Percentiles rank a stretch among this genome's conserved stretches.
phyloP scores from a whole-genome alignment of 2,113 vertebrate species.

The Rafetus swinhoei region DNA sequence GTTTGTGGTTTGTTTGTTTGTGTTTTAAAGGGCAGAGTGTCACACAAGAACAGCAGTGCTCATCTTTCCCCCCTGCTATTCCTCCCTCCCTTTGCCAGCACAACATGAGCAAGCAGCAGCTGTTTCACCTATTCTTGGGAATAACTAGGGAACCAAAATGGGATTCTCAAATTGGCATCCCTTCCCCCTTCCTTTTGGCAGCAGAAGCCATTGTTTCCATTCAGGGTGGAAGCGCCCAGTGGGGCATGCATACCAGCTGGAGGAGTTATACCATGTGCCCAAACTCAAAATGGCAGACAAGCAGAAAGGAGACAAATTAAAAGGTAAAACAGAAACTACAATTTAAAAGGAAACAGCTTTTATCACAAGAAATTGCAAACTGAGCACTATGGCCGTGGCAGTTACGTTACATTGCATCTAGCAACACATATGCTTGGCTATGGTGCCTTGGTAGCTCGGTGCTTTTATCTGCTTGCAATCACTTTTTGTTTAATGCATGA shows the following conservation, averaged over 20 bases:
- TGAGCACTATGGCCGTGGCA: not conserved
- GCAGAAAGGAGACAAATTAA: slow-evolving; percentile 40
- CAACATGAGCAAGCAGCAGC: slow-evolving; percentile 23
- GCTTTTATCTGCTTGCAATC: slow-evolving; percentile 65
- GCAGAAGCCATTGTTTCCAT: not conserved
- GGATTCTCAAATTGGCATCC: slow-evolving; percentile 7
- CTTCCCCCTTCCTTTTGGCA: slow-evolving; percentile 1
- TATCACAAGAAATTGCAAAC: slow-evolving; percentile 43
- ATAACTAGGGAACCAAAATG: slow-evolving; percentile 7
- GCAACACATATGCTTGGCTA: slow-evolving; percentile 32
- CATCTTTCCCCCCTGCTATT: not conserved
- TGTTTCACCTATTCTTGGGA: slow-evolving; percentile 42
- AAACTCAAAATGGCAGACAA: slow-evolving; percentile 69
- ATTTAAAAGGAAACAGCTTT: slow-evolving; percentile 45
- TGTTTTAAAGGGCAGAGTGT: not conserved
- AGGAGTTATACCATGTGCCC: slow-evolving; percentile 32
- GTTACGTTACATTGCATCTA: slow-evolving; percentile 28
- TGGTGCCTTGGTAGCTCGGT: slow-evolving; percentile 48
- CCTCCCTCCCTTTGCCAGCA: not conserved
- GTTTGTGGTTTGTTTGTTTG: too few relatives aligned
- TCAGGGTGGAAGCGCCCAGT: slow-evolving; percentile 26
- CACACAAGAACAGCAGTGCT: not conserved
- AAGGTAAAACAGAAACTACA: slow-evolving; percentile 52
- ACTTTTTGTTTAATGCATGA: slow-evolving; percentile 63
- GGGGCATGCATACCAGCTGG: slow-evolving; percentile 32